These are phyloP conservation scores for Diorhabda carinulata DNA, from an alignment of 1,140 invertebrate species.

Conservation along the genomic window DNA sequence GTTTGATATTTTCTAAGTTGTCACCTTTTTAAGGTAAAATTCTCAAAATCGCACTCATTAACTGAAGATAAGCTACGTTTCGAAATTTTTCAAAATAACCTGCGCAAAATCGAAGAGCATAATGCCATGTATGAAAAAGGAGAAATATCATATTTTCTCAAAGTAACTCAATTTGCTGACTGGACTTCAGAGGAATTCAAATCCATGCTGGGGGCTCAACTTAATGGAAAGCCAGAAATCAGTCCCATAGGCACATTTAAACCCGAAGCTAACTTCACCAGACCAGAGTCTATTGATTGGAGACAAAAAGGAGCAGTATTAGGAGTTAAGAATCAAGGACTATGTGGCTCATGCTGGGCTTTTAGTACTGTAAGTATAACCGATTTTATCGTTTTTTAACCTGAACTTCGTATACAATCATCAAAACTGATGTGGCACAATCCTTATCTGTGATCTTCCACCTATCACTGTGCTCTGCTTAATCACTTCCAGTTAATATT, in stretches of 20 bases:
- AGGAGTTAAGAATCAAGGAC: neutral
- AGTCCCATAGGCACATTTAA: too few relatives aligned
- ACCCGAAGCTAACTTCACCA: neutral
- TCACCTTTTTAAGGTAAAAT: slow-evolving; percentile 11
- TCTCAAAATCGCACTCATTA: slow-evolving; percentile 17
- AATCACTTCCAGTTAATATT: slow-evolving; percentile 12
- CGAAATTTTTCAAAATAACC: slow-evolving; percentile 27
- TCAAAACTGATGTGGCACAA: neutral
- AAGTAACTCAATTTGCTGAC: slow-evolving; percentile 31
- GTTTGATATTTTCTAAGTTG: neutral
- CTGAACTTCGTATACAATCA: neutral
- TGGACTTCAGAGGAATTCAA: slow-evolving; percentile 44
- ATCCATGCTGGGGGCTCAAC: too few relatives aligned
- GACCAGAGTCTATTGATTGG: neutral
- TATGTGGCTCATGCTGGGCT: slow-evolving; percentile 1
- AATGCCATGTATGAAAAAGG: slow-evolving; percentile 25
- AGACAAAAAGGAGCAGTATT: neutral
- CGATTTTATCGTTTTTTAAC: too few relatives aligned
- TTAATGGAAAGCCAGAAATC: too few relatives aligned
- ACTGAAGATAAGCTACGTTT: slow-evolving; percentile 24
- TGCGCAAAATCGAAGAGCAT: slow-evolving; percentile 24
- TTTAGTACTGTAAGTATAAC: neutral
- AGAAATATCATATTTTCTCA: slow-evolving; percentile 25
- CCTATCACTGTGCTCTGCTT: slow-evolving; percentile 12
- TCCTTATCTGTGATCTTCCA: neutral